Base-by-base conservation (phyloP, 2,113 vertebrate genomes). In the Sterrhoptilus dennistouni region DNA sequence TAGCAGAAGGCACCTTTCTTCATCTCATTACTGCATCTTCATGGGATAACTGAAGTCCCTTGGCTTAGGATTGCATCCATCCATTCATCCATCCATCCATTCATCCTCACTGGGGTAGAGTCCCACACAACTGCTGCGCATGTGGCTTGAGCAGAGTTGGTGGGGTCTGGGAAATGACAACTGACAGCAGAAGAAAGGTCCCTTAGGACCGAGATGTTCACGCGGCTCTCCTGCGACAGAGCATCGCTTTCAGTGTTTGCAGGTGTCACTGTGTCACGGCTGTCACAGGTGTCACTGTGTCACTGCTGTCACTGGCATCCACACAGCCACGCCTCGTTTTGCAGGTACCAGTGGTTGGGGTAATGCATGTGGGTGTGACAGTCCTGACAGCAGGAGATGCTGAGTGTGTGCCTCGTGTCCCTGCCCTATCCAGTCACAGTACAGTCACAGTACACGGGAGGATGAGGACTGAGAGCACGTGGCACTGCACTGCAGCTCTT, bases 1-100 rank as follows among this genome's bases (percentile, higher is more conserved):
- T 36, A 84, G 88, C 86, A 95, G 95, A 96, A 97, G 96, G 96
- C 96, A 97, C 96, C 96, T 95, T 97, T 91, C 95, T 95, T 94
- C 71, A 27, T 84, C 69, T 93, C 65, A 17, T 68, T 87, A 68
- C 95, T 84, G 72, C 36, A 8, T 90, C 86, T 93, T 92, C 52
- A 11, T 35, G 42, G 60, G 36, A 25, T 57, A 68, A 28, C 25
- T 71, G 90, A 93, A 93, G 92, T 83, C 80, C 40, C 54, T 57
- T 78, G 83, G 90, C 90, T 94, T 95, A 36, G 92, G 27, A 56
- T 60, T 94, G 38, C 66, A 72, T 57, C 42, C 38, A 22, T 45
- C 49, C 28, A 20, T 75, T 12, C 36, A 56, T 77, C 14, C 24
- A 57, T 69, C 24, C n/a, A 50, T 50, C 23, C 25, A 49, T 60